phyloP scores from a whole-genome alignment of 2,113 vertebrate species.

The Centropus bengalensis region DNA sequence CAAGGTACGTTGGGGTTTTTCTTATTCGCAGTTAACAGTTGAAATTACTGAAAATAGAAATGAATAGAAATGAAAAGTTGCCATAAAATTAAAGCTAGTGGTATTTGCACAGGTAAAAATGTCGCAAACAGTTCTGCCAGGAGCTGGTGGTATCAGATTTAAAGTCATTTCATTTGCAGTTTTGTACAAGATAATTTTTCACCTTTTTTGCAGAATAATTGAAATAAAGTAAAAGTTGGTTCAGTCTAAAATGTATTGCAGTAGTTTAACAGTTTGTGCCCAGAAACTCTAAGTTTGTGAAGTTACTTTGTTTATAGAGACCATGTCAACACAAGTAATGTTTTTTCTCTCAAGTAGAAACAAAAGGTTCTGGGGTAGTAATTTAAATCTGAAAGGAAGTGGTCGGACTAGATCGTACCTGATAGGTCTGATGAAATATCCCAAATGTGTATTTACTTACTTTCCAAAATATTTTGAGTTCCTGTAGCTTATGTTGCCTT shows the following conservation, averaged over 20 bases:
- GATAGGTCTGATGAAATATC: background rate
- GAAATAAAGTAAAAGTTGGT: background rate
- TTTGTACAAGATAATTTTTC: background rate
- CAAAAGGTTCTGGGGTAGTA: background rate
- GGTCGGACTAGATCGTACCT: background rate
- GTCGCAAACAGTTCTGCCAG: background rate
- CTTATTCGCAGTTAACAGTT: background rate
- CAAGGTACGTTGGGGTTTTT: conserved; percentile 86
- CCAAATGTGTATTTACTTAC: background rate
- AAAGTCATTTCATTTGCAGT: background rate
- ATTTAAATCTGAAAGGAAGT: background rate
- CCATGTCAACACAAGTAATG: background rate
- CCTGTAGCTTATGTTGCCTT: background rate
- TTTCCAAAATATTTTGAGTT: background rate
- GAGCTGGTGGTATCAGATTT: background rate
- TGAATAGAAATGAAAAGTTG: background rate
- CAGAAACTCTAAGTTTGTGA: background rate
- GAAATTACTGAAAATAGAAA: background rate
- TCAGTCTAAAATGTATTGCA: background rate
- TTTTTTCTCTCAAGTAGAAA: background rate
- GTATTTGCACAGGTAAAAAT: background rate
- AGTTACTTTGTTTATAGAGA: background rate
- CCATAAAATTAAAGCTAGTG: fast-evolving
- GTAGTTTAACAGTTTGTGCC: background rate
- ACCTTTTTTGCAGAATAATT: background rate